Base-by-base conservation (phyloP, 2,888 invertebrate species). In the Aricia artaxerxes region DNA sequence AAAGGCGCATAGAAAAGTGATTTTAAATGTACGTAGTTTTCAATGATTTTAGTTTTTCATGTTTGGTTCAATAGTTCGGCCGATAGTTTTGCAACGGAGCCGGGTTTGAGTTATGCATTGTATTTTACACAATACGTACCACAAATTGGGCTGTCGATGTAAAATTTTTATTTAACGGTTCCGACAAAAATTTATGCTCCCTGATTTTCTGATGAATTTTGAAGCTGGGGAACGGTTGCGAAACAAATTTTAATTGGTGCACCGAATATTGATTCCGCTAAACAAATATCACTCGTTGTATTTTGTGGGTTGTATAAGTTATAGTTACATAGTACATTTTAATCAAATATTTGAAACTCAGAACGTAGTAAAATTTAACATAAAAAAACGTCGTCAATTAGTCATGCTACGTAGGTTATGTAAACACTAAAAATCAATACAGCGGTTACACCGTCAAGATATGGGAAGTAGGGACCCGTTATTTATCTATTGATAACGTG, bases 1-100 rank as follows among this genome's bases (percentile, higher is more conserved):
- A 76, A 76, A 76, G 76, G 76, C 57, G 53, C 57, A 76, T 76
- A 76, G 76, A 76, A 76, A 76, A 76, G 76, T 57, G 57, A 57
- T 76, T 76, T 76, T 35, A 76, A 76, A 76, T 57, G 76, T 38
- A 76, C 57, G 57, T 76, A 76, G 53, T 76, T 76, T 53, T 53
- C 31, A 76, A 76, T 57, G 76, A 76, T 76, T 76, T 76, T 76
- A 76, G 53, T 76, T 76, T 76, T 76, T 53, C 76, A 57, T 57
- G 31, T 76, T 31, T 13, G 53, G 57, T 35, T 76, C 76, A 31
- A 57, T 49, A 35, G 57, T 24, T 57, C 35, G 53, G 1, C 53
- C 49, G 49, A 40, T 76, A 35, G 76, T 38, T 76, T 6, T 31
- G 57, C 76, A 57, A 57, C 16, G 35, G 53, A 35, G 35, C 49